Evolutionary conservation across 1,140 invertebrate genomes (phyloP).

Genomic region (Pteromalus puparum): DNA sequence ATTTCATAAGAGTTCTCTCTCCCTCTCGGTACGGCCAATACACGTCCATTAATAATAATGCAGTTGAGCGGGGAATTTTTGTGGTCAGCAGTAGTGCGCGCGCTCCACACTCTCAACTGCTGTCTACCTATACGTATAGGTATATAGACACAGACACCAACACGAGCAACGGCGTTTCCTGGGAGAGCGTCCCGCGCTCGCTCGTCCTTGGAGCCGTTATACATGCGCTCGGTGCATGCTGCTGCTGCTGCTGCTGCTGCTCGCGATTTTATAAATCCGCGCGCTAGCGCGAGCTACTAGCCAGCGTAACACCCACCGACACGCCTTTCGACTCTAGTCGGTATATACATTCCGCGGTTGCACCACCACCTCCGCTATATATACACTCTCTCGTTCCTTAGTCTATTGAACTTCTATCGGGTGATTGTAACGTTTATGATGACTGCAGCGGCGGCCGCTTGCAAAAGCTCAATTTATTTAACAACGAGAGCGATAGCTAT

Average conservation of each 20-base stretch:
- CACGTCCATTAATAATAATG: constrained; percentile 16
- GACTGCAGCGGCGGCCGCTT: constrained; percentile 33
- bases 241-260: constrained; percentile 49
- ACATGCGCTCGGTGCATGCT: constrained; percentile 57
- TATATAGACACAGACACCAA: background rate
- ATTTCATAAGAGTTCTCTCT: constrained; percentile 15
- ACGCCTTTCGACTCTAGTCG: constrained; percentile 60
- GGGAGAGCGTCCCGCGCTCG: constrained; percentile 59
- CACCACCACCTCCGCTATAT: constrained; percentile 52
- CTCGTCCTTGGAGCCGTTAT: constrained; percentile 68
- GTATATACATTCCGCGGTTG: constrained; percentile 60
- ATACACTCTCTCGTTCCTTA: background rate
- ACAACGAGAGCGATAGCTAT: constrained; percentile 8
- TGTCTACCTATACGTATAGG: no score
- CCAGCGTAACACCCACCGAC: constrained; percentile 57
- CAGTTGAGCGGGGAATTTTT: constrained; percentile 21
- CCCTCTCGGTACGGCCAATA: background rate
- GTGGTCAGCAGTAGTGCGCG: background rate
- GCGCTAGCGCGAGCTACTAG: constrained; percentile 20
- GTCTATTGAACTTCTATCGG: constrained; percentile 50
- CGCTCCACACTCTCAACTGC: background rate
- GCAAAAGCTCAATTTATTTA: constrained; percentile 53
- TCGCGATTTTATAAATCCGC: constrained; percentile 42
- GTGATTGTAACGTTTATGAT: constrained; percentile 44
- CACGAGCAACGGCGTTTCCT: constrained; percentile 64